Evolutionary conservation across 2,797 vertebrate genomes (phyloP).

Genomic region (Varecia variegata): DNA sequence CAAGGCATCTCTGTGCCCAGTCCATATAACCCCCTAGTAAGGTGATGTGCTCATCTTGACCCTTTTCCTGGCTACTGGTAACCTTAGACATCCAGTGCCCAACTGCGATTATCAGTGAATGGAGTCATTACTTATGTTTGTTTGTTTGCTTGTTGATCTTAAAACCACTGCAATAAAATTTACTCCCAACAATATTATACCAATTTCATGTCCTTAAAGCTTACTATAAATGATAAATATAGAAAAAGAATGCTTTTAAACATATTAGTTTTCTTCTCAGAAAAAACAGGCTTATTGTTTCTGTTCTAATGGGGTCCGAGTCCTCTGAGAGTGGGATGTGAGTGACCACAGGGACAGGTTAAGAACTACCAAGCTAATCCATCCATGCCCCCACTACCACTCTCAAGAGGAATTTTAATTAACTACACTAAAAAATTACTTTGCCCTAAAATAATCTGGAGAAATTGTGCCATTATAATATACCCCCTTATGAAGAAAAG

Average conservation of each 20-base stretch:
- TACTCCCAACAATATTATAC: background rate
- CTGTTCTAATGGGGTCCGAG: background rate
- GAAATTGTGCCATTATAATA: background rate
- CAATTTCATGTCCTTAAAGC: background rate
- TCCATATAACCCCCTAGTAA: background rate
- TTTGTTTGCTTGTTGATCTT: background rate
- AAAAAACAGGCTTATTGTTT: slow-evolving; percentile 4
- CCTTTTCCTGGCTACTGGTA: background rate
- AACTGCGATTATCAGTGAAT: slow-evolving; percentile 19
- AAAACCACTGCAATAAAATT: slow-evolving; percentile 25
- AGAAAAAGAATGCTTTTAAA: slow-evolving; percentile 6
- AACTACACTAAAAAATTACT: background rate
- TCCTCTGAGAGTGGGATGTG: background rate
- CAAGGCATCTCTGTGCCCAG: background rate
- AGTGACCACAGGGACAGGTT: background rate
- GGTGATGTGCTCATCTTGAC: background rate
- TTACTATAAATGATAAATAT: background rate
- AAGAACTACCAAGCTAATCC: background rate
- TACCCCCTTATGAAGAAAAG: background rate
- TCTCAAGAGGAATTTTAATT: background rate
- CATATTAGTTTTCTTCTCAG: slow-evolving; percentile 30
- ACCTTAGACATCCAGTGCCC: background rate
- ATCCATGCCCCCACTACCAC: background rate
- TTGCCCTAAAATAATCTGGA: background rate
- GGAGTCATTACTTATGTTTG: background rate